Evolutionary conservation across 2,113 vertebrate species (phyloP).

Genomic region (Hypanus sabinus): DNA sequence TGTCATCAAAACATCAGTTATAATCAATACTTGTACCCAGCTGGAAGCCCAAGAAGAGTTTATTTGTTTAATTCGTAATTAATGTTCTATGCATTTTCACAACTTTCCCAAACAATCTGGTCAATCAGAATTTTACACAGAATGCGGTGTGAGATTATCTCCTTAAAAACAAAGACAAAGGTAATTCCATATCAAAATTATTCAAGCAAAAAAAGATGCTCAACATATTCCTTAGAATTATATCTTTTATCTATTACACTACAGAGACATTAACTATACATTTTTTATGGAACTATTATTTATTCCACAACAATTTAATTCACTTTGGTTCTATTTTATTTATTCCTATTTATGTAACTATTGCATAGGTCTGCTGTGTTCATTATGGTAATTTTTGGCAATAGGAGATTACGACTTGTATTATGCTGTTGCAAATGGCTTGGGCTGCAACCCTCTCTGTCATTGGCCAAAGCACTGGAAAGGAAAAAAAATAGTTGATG

Average conservation of each 20-base stretch:
- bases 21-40: too few species aligned
- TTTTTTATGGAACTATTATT: conserved; percentile 6
- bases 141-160: neutral
- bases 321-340: neutral
- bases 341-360: neutral
- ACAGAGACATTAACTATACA: neutral
- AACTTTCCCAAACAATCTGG: neutral
- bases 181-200: neutral
- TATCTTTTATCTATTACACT: neutral
- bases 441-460: neutral
- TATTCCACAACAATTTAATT: neutral
- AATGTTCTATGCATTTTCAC: neutral
- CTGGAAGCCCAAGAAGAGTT: neutral
- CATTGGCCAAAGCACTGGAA: neutral
- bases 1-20: too few species aligned
- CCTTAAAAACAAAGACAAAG: neutral
- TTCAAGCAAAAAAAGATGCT: neutral
- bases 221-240: neutral
- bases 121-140: neutral
- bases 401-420: neutral
- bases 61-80: neutral
- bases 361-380: neutral
- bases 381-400: neutral
- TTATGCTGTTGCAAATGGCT: too few species aligned
- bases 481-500: neutral